Evolutionary conservation across 2,888 invertebrate species (phyloP).

Genomic region (Aspidiotus rigidus): DNA sequence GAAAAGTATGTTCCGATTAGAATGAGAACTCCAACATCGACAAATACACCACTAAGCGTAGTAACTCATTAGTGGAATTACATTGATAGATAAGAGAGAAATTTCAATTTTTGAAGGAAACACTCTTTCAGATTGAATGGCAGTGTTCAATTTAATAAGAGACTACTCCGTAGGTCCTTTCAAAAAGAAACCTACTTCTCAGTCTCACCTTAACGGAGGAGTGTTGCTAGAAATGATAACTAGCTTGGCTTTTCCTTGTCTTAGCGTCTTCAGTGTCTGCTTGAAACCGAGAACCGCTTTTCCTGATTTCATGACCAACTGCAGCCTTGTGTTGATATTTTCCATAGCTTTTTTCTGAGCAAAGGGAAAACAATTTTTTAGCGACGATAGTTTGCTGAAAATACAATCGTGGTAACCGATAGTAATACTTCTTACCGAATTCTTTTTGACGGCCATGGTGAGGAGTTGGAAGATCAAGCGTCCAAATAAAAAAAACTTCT

Average conservation of each 20-base stretch:
- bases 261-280: constrained; percentile 90
- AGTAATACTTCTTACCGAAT: constrained; percentile 53
- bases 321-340: constrained; percentile 96
- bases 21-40: too few relatives aligned
- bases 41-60: too few relatives aligned
- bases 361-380: constrained; percentile 30
- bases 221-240: constrained; percentile 99
- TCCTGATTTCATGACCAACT: constrained; percentile 98
- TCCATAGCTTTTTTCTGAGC: constrained; percentile 95
- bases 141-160: too few relatives aligned
- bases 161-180: constrained; percentile 54
- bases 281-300: constrained; percentile 96
- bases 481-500: too few relatives aligned
- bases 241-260: constrained; percentile 98
- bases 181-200: constrained; percentile 39
- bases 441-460: constrained; percentile 78
- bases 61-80: too few relatives aligned
- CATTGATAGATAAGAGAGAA: too few relatives aligned
- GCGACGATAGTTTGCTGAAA: too few relatives aligned
- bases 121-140: too few relatives aligned
- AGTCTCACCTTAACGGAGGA: constrained; percentile 91
- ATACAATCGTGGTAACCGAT: too few relatives aligned
- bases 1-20: too few relatives aligned
- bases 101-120: too few relatives aligned
- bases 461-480: not conserved